Evolutionary conservation across 2,888 invertebrate species (phyloP).

Genomic region (Drosophila maculinotata): DNA sequence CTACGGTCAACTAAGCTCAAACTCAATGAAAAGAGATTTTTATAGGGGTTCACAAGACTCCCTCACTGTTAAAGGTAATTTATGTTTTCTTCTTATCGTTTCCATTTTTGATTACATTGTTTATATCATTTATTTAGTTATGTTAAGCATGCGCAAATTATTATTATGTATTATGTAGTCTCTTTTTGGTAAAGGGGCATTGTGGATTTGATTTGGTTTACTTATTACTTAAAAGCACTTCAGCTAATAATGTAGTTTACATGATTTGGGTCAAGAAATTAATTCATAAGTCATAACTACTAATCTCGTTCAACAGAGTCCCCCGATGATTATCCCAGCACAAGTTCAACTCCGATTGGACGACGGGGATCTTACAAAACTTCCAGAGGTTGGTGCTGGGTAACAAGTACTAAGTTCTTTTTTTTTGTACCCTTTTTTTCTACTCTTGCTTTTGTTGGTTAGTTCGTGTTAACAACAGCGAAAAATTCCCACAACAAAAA

Average conservation of each 20-base stretch:
- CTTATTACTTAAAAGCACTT: conserved; percentile 18
- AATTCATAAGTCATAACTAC: conserved; percentile 59
- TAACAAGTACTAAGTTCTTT: conserved; percentile 40
- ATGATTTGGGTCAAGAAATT: conserved; percentile 13
- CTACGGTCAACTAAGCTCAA: conserved; percentile 86
- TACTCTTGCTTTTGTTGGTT: conserved; percentile 49
- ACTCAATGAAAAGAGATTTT: conserved; percentile 94
- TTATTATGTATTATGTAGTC: conserved; percentile 15
- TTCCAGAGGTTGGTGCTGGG: conserved; percentile 90
- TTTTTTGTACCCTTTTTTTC: conserved; percentile 9
- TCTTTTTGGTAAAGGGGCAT: conserved; percentile 24
- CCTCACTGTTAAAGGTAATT: conserved; percentile 91
- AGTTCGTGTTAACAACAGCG: conserved; percentile 20
- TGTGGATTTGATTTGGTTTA: conserved; percentile 16
- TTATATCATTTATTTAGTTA: conserved; percentile 32
- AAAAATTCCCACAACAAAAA: conserved; percentile 1
- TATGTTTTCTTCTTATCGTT: conserved; percentile 23
- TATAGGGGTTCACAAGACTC: conserved; percentile 96
- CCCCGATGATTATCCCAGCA: conserved; percentile 86
- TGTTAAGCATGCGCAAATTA: conserved; percentile 50
- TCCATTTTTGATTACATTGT: conserved; percentile 23
- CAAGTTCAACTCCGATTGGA: conserved; percentile 89
- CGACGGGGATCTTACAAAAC: conserved; percentile 95
- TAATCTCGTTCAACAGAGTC: conserved; percentile 84
- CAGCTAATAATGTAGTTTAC: conserved; percentile 28